Evolutionary conservation across 2,888 invertebrate species (phyloP).

Genomic region (Calameuta idolon): DNA sequence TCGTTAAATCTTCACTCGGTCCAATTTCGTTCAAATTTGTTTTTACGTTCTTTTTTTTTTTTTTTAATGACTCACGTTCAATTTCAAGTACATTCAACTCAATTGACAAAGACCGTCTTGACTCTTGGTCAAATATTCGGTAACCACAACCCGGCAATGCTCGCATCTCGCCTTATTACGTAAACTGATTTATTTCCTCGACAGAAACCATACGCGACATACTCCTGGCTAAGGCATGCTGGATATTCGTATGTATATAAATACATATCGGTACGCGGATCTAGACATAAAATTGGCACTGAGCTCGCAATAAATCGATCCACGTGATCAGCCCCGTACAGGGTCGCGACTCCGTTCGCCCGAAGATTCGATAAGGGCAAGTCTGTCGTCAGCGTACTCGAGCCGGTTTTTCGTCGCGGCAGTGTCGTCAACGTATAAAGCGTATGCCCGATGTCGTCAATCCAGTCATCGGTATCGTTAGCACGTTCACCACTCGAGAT

Average conservation of each 20-base stretch:
- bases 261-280: not conserved
- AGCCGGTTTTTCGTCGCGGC: not conserved
- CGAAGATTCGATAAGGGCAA: not conserved
- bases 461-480: conserved; percentile 28
- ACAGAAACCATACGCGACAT: not conserved
- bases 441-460: conserved; percentile 3
- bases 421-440: not conserved
- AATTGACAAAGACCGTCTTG: not conserved
- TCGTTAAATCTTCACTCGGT: not conserved
- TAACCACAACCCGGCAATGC: not conserved
- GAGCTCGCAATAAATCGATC: not conserved
- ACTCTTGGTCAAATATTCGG: not conserved
- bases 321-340: not conserved
- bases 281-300: not conserved
- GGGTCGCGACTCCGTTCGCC: not conserved
- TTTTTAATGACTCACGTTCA: not conserved
- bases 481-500: conserved; percentile 16
- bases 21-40: not conserved
- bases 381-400: not conserved
- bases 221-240: not conserved
- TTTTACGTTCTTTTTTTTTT: no score
- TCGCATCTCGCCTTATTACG: not conserved
- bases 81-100: not conserved
- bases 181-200: not conserved
- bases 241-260: not conserved